phyloP scores from a whole-genome alignment of 1,140 invertebrate species.

The Sipha flava region DNA sequence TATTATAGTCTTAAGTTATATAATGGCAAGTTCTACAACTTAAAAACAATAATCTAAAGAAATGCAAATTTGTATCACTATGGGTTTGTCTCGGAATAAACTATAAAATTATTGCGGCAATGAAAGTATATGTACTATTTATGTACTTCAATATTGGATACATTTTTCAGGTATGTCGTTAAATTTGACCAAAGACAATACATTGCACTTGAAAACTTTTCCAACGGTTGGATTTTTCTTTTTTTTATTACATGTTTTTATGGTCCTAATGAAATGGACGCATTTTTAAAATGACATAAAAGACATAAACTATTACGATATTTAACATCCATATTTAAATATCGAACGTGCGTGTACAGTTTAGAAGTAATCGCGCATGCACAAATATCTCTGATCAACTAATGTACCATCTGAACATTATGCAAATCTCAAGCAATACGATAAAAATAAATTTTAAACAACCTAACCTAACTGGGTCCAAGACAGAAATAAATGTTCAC shows the following conservation, averaged over 20 bases:
- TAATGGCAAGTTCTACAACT: too few species aligned
- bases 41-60: too few species aligned
- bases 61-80: background rate
- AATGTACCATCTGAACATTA: too few species aligned
- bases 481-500: too few species aligned
- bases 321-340: background rate
- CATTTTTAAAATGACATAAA: background rate
- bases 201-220: background rate
- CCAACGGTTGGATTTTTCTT: background rate
- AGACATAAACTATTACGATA: background rate
- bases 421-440: too few species aligned
- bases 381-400: too few species aligned
- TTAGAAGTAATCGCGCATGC: background rate
- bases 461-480: too few species aligned
- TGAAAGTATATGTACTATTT: background rate
- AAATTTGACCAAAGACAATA: background rate
- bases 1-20: too few species aligned
- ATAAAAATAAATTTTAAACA: too few species aligned
- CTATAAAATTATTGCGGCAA: background rate
- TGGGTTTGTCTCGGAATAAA: background rate
- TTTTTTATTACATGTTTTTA: background rate
- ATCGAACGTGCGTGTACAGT: background rate
- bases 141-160: background rate
- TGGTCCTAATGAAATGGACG: background rate
- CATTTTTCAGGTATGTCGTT: background rate